Evolutionary conservation across 2,113 vertebrate species (phyloP), one percentile per base, ranked within the genome.

Genomic region (Poicephalus meyeri): DNA sequence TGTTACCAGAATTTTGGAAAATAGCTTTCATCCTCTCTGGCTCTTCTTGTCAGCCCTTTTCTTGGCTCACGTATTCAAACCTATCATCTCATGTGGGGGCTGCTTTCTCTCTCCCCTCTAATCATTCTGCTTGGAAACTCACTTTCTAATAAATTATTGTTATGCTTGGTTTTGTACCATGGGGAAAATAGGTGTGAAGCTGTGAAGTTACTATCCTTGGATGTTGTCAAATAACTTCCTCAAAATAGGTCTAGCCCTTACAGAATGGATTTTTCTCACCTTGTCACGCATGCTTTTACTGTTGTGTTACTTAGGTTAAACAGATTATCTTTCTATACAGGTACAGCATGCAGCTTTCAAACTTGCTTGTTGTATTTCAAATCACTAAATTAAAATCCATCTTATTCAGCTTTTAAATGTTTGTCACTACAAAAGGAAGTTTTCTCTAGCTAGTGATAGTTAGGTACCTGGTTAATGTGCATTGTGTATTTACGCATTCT

Each of bases 381-480:
- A 70, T 81, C 11, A 35, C 55, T 91, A 60, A 64, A 78, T 80
- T 83, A 89, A 28, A 81, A 64, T 70, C n/a, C 55, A 26, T 26
- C 18, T 12, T 82, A 56, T 64, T 82, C 42, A 93, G 23, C 39
- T 88, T 93, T 82, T 60, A 39, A 39, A n/a, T 41, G 24, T 64
- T 79, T 89, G 47, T 41, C 29, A 17, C 31, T 65, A 35, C 17
- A 76, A 85, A 79, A 74, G 24, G 17, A 20, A 61, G 39, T 64
- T 82, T 89, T 88, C 44, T 82, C 79, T 56, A 72, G 39, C 52
- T 64, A 60, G 12, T 0, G 2, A 44, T 86, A 97, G 89, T 96
- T 95, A 81, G 47, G 77, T 94, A 82, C 47, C 81, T 80, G 41
- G 35, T 55, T 90, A 88, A 94, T 90, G 63, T 95, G 37, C 35